These are phyloP conservation scores for Lutjanus erythropterus DNA, from an alignment of 2,113 vertebrate species.

Conservation along the genomic window DNA sequence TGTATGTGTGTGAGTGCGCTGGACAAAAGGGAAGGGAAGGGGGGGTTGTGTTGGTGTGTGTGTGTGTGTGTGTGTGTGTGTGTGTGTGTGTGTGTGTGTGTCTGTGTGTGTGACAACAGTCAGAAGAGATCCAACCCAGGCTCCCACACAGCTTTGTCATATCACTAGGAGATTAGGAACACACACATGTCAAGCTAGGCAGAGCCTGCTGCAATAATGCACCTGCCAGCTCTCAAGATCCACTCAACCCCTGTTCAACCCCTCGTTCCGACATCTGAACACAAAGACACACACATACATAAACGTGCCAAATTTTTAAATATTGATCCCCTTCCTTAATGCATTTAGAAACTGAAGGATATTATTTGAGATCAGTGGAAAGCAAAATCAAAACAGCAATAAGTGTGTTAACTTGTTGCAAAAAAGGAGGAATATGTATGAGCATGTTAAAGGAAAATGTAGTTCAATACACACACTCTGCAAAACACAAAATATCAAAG, in stretches of 20 bases:
- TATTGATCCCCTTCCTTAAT: slow-evolving; percentile 1
- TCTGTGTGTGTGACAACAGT: slow-evolving; percentile 66
- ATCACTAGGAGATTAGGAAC: slow-evolving; percentile 83
- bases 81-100: slow-evolving; percentile 40
- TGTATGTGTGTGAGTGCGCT: slow-evolving; percentile 36
- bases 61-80: slow-evolving; percentile 31
- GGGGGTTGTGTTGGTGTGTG: slow-evolving; percentile 37
- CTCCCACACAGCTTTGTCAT: slow-evolving; percentile 83
- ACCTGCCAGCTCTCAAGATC: slow-evolving; percentile 81
- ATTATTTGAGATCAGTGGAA: neutral
- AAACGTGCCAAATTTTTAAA: slow-evolving; percentile 23
- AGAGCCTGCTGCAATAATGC: slow-evolving; percentile 80
- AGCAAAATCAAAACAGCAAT: neutral
- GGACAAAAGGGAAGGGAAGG: slow-evolving; percentile 53
- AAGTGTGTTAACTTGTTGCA: neutral
- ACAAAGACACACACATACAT: slow-evolving; percentile 21
- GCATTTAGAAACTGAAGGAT: neutral
- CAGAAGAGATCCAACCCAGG: slow-evolving; percentile 70
- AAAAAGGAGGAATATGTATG: neutral
- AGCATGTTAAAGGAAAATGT: slow-evolving; percentile 18
- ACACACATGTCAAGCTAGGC: slow-evolving; percentile 81
- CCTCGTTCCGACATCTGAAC: slow-evolving; percentile 37
- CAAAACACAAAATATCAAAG: slow-evolving; percentile 54
- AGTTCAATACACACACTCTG: neutral
- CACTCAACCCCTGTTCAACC: slow-evolving; percentile 70